Percentiles rank a stretch among this genome's conserved stretches.
Conservation (phyloP, 2,797 vertebrate genomes). For the Pseudocheirus occidentalis region DNA sequence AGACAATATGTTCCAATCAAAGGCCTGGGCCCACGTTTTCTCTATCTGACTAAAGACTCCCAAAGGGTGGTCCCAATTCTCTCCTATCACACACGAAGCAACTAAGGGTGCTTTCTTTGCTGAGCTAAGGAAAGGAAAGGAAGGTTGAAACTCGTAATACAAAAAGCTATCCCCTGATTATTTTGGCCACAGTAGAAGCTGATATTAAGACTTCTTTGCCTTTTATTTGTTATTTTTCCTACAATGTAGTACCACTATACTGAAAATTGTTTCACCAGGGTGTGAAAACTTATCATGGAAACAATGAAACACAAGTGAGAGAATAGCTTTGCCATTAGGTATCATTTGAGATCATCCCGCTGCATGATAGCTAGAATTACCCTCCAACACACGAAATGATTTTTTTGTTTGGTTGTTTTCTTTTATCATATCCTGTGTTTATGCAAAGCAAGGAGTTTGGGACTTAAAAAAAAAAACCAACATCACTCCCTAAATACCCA, state of each 20-base stretch:
- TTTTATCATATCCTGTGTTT: neutral
- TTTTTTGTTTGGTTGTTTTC: too few species aligned
- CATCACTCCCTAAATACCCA: neutral
- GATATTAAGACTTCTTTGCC: neutral
- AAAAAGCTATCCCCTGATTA: neutral
- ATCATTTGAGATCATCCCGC: neutral
- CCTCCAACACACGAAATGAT: rapidly evolving
- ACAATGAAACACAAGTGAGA: neutral
- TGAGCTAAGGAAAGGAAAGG: neutral
- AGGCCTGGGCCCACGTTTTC: too few species aligned
- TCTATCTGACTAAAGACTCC: neutral
- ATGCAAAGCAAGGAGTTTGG: neutral
- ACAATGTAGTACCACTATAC: rapidly evolving
- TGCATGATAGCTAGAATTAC: neutral
- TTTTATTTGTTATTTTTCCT: neutral
- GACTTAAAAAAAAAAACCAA: neutral
- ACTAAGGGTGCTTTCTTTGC: neutral
- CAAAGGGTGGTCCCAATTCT: neutral
- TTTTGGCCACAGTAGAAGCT: neutral
- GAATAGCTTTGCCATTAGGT: neutral
- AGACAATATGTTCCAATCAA: neutral
- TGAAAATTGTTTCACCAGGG: neutral
- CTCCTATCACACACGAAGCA: neutral
- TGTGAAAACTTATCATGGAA: neutral
- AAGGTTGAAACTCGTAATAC: neutral